Evolutionary conservation across 2,888 invertebrate genomes (phyloP), one percentile per base, ranked within the genome.

Genomic region (Drymonia ruficornis): DNA sequence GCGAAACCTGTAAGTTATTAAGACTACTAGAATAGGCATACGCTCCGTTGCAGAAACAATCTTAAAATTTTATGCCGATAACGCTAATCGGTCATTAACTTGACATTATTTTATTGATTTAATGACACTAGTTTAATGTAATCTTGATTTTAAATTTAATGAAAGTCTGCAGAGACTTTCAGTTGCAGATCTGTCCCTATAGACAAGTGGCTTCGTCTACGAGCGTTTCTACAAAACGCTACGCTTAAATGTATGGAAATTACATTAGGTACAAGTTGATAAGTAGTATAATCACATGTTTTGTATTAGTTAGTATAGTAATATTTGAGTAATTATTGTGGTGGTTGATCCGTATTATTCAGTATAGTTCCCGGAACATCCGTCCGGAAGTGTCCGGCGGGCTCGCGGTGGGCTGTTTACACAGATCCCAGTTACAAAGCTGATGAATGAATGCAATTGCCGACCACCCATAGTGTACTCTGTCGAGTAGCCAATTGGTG

Each of bases 391-490:
- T 86, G 85, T 81, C 84, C 81, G 78, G 80, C 71, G 64, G 64
- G 63, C 53, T 61, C 63, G 76, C 73, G 72, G 77, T 76, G 75
- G 76, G 61, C 81, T 89, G 87, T 88, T 86, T 86, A 83, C 78
- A 77, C 79, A 80, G 75, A 81, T 77, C 73, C 73, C 60, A 59
- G 63, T 73, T 65, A 79, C 80, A 79, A 77, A 72, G 70, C 68
- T 68, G 64, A 66, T 69, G 72, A 66, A 71, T 81, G 81, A 86
- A 83, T 79, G 76, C 77, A 69, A 70, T 78, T 49, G 45, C 54
- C 80, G 91, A 86, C 92, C 92, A 92, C 92, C 91, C 91, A 91
- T 86, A 73, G 90, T 61, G 67, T 47, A 34, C 34, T 28, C 11
- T 12, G 16, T 34, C 1, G 34, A 58, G 47, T 47, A 47, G 47